Percentiles rank a stretch among this genome's conserved stretches.
Conservation (phyloP, 2,797 vertebrate species). For the Gymnoscopelus braueri region DNA sequence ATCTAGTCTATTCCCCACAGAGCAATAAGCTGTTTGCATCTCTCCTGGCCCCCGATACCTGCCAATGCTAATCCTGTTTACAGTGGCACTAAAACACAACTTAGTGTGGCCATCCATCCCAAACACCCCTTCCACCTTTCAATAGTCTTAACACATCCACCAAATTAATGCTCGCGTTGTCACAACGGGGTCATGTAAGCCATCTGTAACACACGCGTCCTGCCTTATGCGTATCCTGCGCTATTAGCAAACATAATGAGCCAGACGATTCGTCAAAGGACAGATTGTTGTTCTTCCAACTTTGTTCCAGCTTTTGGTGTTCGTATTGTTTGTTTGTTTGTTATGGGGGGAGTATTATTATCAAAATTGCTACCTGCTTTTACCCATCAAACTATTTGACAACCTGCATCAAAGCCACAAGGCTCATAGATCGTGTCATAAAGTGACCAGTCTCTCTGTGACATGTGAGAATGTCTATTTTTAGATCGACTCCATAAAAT, state of each 20-base stretch:
- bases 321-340: not conserved
- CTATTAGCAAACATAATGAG: constrained; percentile 53
- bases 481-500: too few relatives aligned
- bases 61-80: constrained; percentile 82
- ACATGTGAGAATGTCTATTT: too few relatives aligned
- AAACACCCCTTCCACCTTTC: constrained; percentile 61
- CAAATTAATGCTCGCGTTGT: constrained; percentile 58
- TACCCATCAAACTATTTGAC: not conserved
- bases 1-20: constrained; percentile 53
- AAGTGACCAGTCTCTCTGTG: too few relatives aligned
- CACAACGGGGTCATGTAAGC: constrained; percentile 36
- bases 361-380: not conserved
- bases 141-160: constrained; percentile 61
- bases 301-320: too few relatives aligned
- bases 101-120: constrained; percentile 61
- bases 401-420: too few relatives aligned
- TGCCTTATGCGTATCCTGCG: not conserved
- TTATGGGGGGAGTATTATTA: not conserved
- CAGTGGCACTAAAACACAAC: constrained; percentile 71
- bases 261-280: constrained; percentile 28
- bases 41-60: constrained; percentile 63
- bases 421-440: too few relatives aligned
- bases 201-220: constrained; percentile 37
- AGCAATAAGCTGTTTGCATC: constrained; percentile 65
- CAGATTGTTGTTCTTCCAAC: constrained; percentile 31